A percentile compares a stretch with the other conserved stretches of the same genome.
Conservation (phyloP, 1,140 invertebrate genomes). For the Hylyphantes graminicola region DNA sequence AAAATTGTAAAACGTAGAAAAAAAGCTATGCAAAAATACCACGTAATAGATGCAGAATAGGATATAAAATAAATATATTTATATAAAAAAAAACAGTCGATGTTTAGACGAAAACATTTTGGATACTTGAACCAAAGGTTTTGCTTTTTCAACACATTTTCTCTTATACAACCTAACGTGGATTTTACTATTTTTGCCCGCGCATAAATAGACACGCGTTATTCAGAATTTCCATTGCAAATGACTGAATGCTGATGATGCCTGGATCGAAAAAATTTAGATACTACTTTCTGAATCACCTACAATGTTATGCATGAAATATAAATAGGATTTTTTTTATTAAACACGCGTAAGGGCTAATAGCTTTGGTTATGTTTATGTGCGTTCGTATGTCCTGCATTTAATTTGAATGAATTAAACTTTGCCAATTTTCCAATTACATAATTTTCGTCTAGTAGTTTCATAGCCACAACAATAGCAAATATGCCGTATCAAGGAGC, state of each 20-base stretch:
- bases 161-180: too few relatives aligned
- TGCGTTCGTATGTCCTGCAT: constrained; percentile 39
- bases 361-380: constrained; percentile 23
- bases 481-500: too few relatives aligned
- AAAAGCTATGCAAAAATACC: too few relatives aligned
- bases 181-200: background rate
- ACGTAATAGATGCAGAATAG: too few relatives aligned
- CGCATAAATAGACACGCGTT: background rate
- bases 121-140: too few relatives aligned
- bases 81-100: too few relatives aligned
- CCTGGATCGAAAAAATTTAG: background rate
- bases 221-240: constrained; percentile 51
- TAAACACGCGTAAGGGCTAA: constrained; percentile 33
- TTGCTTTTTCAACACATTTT: too few relatives aligned
- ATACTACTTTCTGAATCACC: background rate
- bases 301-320: background rate
- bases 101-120: too few relatives aligned
- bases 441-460: background rate
- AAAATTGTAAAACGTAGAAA: too few relatives aligned
- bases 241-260: background rate
- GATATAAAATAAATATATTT: too few relatives aligned
- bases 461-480: constrained; percentile 1
- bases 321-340: constrained; percentile 19
- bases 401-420: constrained; percentile 54
- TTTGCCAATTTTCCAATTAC: constrained; percentile 16